Conservation (phyloP, 92 coral and sea anemone species). For the Heliopora coerulea region DNA sequence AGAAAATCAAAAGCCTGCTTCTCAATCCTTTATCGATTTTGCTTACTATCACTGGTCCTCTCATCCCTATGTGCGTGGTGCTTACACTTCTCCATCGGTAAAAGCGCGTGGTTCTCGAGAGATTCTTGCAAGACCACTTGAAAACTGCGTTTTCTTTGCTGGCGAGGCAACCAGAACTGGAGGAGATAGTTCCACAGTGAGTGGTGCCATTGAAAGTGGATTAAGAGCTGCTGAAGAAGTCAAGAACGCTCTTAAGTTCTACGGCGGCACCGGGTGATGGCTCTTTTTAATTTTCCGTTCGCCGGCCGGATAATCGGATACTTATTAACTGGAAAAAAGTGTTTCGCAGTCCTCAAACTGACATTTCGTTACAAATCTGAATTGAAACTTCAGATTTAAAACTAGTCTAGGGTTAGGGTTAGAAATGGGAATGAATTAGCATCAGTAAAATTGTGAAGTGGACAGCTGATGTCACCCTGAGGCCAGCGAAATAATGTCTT, state of each 20-base stretch:
- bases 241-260: background rate
- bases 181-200: constrained; percentile 64
- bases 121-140: constrained; percentile 72
- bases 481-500: no score
- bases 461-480: no score
- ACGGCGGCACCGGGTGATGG: no score
- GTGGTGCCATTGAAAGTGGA: constrained; percentile 89
- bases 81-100: constrained; percentile 84
- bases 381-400: no score
- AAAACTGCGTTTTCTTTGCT: constrained; percentile 74
- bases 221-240: constrained; percentile 73
- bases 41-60: constrained; percentile 90
- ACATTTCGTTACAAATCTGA: no score
- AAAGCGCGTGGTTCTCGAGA: constrained; percentile 72
- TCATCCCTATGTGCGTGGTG: constrained; percentile 89
- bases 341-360: no score
- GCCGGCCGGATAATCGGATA: no score
- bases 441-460: no score
- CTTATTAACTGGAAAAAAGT: no score
- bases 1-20: constrained; percentile 61
- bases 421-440: no score
- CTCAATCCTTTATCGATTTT: constrained; percentile 56
- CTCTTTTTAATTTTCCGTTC: no score
- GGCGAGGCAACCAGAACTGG: constrained; percentile 83
- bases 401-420: no score